A percentile compares a stretch with the other conserved stretches of the same genome.
phyloP scores from a whole-genome alignment of 1,140 invertebrate species.

The Macrosteles quadrilineatus region DNA sequence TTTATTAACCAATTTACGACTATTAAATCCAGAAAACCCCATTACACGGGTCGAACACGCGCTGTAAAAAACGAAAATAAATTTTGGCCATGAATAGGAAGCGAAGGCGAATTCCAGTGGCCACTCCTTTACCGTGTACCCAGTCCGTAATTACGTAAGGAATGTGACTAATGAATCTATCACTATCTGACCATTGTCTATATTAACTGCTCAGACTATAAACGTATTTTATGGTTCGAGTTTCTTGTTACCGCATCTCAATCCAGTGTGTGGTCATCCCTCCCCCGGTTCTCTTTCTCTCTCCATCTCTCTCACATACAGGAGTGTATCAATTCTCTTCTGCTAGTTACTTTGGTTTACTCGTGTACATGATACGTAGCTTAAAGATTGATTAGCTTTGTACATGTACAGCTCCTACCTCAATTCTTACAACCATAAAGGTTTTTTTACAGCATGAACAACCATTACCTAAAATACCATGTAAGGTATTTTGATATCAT shows the following conservation, averaged over 20 bases:
- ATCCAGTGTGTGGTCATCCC: background rate
- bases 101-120: slow-evolving; percentile 8
- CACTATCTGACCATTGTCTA: slow-evolving; percentile 10
- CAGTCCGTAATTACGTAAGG: background rate
- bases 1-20: slow-evolving; percentile 12
- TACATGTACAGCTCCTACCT: too few species aligned
- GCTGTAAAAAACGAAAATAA: slow-evolving; percentile 3
- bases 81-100: slow-evolving; percentile 14
- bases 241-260: slow-evolving; percentile 5
- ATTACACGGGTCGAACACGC: background rate
- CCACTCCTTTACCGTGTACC: slow-evolving; percentile 12
- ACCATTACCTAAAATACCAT: too few species aligned
- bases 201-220: slow-evolving; percentile 7
- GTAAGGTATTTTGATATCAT: too few species aligned
- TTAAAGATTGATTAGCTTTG: too few species aligned
- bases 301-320: too few species aligned
- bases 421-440: too few species aligned
- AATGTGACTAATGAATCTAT: slow-evolving; percentile 10
- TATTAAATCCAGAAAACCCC: background rate
- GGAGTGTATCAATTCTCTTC: too few species aligned
- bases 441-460: too few species aligned
- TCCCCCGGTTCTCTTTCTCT: too few species aligned
- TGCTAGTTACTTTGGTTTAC: too few species aligned
- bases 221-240: slow-evolving; percentile 7
- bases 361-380: too few species aligned